Percentiles rank a stretch among this genome's conserved stretches.
phyloP scores from a whole-genome alignment of 1,140 invertebrate genomes.

The Ditylenchus dipsaci region DNA sequence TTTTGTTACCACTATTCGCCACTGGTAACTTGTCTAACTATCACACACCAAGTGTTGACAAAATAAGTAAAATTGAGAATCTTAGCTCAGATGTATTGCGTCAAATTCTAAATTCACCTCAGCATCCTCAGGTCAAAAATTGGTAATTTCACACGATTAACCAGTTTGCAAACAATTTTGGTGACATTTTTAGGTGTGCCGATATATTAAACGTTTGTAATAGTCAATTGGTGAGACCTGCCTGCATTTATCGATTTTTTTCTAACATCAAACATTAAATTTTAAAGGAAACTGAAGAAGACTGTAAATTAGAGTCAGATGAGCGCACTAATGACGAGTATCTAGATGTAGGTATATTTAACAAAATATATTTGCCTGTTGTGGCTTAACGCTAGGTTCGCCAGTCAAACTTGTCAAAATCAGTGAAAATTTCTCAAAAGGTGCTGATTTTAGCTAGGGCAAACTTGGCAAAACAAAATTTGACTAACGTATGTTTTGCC shows the following conservation, averaged over 20 bases:
- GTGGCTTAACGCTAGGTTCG: background rate
- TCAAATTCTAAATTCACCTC: conserved; percentile 55
- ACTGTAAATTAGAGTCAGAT: conserved; percentile 48
- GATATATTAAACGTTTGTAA: conserved; percentile 55
- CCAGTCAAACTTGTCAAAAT: too few species aligned
- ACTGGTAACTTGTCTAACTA: conserved; percentile 52
- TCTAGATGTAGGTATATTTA: conserved; percentile 48
- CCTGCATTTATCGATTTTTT: background rate
- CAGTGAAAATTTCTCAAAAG: too few species aligned
- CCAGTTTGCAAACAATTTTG: background rate
- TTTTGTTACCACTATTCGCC: conserved; percentile 52
- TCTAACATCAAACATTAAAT: background rate
- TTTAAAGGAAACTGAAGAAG: conserved; percentile 52
- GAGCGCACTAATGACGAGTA: conserved; percentile 58
- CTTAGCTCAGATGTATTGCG: background rate
- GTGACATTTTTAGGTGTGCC: conserved; percentile 40
- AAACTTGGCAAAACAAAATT: too few species aligned
- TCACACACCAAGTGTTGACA: background rate
- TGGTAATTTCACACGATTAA: conserved; percentile 33
- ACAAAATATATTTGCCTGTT: too few species aligned
- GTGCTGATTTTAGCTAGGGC: too few species aligned
- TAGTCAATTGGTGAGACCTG: conserved; percentile 39
- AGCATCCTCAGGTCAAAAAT: conserved; percentile 55
- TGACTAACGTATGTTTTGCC: too few species aligned
- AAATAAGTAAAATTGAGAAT: background rate